Evolutionary conservation across 2,113 vertebrate species (phyloP).

Genomic region (Neogobius melanostomus): DNA sequence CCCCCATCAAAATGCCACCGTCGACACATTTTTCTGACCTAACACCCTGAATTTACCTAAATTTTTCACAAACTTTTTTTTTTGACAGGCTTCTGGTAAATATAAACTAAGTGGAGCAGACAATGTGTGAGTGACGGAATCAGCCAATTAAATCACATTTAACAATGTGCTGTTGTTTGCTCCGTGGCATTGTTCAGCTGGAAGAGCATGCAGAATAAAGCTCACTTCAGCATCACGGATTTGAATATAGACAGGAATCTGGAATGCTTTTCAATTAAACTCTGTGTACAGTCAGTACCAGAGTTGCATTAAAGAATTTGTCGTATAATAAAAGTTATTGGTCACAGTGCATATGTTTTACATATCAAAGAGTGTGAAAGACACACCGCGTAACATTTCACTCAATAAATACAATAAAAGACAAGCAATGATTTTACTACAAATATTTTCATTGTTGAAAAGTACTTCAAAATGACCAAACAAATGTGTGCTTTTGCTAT

Average conservation of each 20-base stretch:
- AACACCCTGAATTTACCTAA: not conserved
- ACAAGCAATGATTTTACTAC: too few relatives aligned
- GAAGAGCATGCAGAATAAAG: too few relatives aligned
- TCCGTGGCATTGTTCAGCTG: not conserved
- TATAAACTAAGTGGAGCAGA: not conserved
- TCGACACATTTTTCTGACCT: conserved; percentile 82
- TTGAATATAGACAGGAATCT: not conserved
- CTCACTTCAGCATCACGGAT: not conserved
- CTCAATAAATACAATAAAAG: too few relatives aligned
- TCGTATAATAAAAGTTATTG: too few relatives aligned
- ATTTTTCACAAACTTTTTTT: not conserved
- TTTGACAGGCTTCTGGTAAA: not conserved
- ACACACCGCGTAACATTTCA: too few relatives aligned
- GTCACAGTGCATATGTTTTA: too few relatives aligned
- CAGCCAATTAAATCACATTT: not conserved
- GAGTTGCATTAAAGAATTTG: too few relatives aligned
- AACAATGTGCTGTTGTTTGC: not conserved
- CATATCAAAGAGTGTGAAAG: too few relatives aligned
- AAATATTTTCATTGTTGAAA: too few relatives aligned
- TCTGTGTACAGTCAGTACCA: too few relatives aligned
- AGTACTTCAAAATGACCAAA: too few relatives aligned
- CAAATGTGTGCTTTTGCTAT: too few relatives aligned
- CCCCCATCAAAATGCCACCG: conserved; percentile 84
- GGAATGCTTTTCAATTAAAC: not conserved
- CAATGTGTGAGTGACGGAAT: not conserved